A percentile compares a stretch with the other conserved stretches of the same genome.
Evolutionary conservation across 2,113 vertebrate species (phyloP).

Genomic region (Dipodomys stephensi): DNA sequence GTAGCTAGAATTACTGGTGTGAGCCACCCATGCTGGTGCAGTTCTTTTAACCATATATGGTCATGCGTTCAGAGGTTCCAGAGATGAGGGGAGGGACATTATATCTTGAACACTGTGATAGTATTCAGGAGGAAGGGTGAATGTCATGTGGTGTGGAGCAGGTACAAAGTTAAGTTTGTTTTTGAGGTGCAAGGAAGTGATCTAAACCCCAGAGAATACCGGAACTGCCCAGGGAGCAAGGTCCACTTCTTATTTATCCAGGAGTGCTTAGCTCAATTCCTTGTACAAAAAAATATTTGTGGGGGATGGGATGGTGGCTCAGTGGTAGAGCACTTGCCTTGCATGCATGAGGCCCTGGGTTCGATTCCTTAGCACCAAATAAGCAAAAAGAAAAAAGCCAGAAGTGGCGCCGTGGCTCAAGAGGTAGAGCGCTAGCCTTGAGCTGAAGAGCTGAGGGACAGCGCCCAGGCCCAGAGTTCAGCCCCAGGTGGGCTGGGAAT

Average conservation of each 20-base stretch:
- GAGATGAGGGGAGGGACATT: background rate
- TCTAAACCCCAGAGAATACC: rapidly evolving
- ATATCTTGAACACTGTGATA: background rate
- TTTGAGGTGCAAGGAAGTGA: background rate
- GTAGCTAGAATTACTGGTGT: too few species aligned
- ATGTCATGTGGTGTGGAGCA: background rate
- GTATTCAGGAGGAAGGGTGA: background rate
- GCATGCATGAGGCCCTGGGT: too few species aligned
- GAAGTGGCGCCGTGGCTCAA: too few species aligned
- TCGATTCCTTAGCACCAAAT: too few species aligned
- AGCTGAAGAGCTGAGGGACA: too few species aligned
- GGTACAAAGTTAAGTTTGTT: background rate
- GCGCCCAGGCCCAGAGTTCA: too few species aligned
- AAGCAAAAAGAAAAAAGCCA: too few species aligned
- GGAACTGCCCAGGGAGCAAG: background rate
- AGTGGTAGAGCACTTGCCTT: too few species aligned
- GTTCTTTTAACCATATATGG: background rate
- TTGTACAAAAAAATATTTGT: background rate
- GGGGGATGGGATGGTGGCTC: too few species aligned
- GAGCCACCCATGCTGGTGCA: background rate
- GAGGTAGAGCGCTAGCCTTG: too few species aligned
- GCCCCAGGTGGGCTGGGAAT: too few species aligned
- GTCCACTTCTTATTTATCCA: background rate
- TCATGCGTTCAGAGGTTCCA: background rate
- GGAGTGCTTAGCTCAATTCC: rapidly evolving